phyloP scores from a whole-genome alignment of 2,797 vertebrate species.

The Diglossa cyanea region DNA sequence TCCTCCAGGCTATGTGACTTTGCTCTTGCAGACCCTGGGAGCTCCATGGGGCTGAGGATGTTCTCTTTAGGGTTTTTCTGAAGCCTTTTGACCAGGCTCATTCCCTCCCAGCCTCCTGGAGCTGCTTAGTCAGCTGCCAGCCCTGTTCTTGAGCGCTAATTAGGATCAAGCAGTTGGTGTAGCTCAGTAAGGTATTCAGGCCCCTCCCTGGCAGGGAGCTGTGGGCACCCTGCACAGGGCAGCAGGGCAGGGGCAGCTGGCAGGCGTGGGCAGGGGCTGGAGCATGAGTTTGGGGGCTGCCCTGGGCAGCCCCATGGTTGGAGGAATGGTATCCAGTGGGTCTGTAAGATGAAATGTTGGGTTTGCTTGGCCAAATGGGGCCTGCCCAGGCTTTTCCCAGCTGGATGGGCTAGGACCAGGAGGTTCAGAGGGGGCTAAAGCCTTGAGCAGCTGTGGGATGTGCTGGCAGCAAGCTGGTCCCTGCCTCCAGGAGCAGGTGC shows the following conservation, averaged over 20 bases:
- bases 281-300: not conserved
- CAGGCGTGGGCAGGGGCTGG: not conserved
- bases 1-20: accelerated
- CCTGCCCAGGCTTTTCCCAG: not conserved
- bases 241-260: not conserved
- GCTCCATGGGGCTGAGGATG: accelerated
- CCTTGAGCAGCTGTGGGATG: not conserved
- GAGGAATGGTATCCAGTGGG: not conserved
- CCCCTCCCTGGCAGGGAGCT: not conserved
- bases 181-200: not conserved
- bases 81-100: not conserved
- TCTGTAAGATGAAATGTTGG: not conserved
- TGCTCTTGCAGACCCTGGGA: not conserved
- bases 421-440: not conserved
- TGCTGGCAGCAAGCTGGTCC: not conserved
- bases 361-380: not conserved
- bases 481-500: not conserved
- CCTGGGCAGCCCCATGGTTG: not conserved
- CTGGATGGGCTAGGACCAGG: accelerated
- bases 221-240: not conserved
- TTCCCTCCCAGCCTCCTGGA: not conserved
- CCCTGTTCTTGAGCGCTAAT: not conserved
- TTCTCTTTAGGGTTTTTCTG: not conserved
- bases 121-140: not conserved
- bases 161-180: not conserved